A percentile compares a stretch with the other conserved stretches of the same genome.
These are phyloP conservation scores for Sapajus apella DNA, from an alignment of 2,113 vertebrate genomes.

Conservation along the genomic window DNA sequence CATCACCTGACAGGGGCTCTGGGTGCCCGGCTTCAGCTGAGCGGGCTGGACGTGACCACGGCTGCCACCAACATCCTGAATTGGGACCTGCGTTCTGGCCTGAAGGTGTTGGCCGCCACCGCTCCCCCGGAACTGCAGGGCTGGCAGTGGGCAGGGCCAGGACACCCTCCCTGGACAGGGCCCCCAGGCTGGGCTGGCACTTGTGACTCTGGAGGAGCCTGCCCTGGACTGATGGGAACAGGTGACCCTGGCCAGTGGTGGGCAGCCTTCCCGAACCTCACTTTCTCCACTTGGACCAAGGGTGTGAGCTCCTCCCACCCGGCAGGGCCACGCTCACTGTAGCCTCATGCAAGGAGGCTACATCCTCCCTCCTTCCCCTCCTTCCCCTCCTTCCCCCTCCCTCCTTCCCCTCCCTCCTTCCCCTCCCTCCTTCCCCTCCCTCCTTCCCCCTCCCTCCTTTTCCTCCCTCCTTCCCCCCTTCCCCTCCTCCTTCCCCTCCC, in stretches of 20 bases:
- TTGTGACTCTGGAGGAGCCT: neutral
- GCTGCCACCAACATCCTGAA: neutral
- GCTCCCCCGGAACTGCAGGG: conserved; percentile 88
- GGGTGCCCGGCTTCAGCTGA: neutral
- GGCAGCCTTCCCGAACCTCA: neutral
- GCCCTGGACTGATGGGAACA: neutral
- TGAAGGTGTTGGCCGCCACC: conserved; percentile 89
- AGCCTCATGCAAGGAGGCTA: no score
- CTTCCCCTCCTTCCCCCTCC: no score
- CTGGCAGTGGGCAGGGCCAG: neutral
- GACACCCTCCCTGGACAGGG: neutral
- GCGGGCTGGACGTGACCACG: rapidly evolving
- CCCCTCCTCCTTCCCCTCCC: no score
- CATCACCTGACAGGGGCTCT: neutral
- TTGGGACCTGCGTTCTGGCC: neutral
- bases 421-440: no score
- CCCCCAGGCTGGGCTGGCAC: neutral
- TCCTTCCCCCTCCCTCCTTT: no score
- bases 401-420: no score
- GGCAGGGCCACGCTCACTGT: neutral
- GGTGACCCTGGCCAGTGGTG: neutral
- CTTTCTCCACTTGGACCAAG: neutral
- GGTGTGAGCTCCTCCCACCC: neutral
- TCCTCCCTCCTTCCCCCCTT: rapidly evolving
- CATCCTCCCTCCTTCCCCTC: no score